Conservation (phyloP, 1,140 invertebrate species). For the Temnothorax longispinosus region DNA sequence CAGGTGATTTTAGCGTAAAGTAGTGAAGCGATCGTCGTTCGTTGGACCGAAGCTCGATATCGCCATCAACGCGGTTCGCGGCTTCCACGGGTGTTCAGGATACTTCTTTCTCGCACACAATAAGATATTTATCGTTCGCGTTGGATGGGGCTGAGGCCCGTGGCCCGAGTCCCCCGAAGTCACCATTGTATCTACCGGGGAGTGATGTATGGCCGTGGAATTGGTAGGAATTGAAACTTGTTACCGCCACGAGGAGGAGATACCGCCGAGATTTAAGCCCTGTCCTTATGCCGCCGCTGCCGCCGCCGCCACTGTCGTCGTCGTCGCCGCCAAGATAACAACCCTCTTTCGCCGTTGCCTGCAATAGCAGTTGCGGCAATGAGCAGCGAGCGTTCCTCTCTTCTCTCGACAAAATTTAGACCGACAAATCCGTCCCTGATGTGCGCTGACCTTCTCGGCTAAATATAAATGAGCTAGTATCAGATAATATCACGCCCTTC, state of each 20-base stretch:
- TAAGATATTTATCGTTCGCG: constrained; percentile 82
- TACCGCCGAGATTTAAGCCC: constrained; percentile 81
- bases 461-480: neutral
- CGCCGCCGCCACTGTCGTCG: constrained; percentile 49
- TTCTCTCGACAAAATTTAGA: constrained; percentile 24
- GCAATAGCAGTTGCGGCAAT: constrained; percentile 61
- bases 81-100: constrained; percentile 71
- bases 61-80: constrained; percentile 46
- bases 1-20: constrained; percentile 16
- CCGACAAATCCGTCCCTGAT: neutral
- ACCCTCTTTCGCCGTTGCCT: constrained; percentile 65
- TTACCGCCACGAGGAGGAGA: constrained; percentile 78
- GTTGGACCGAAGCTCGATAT: constrained; percentile 54
- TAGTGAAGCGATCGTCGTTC: constrained; percentile 65
- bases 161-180: constrained; percentile 77
- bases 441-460: neutral
- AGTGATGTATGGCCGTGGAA: constrained; percentile 83
- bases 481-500: neutral
- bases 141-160: constrained; percentile 73
- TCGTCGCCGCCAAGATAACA: constrained; percentile 68
- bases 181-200: constrained; percentile 79
- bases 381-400: neutral
- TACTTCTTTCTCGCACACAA: constrained; percentile 78
- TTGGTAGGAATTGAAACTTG: constrained; percentile 84
- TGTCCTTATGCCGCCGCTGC: constrained; percentile 73